These are phyloP conservation scores for Thera obeliscata DNA, from an alignment of 2,888 invertebrate genomes.

Conservation along the genomic window DNA sequence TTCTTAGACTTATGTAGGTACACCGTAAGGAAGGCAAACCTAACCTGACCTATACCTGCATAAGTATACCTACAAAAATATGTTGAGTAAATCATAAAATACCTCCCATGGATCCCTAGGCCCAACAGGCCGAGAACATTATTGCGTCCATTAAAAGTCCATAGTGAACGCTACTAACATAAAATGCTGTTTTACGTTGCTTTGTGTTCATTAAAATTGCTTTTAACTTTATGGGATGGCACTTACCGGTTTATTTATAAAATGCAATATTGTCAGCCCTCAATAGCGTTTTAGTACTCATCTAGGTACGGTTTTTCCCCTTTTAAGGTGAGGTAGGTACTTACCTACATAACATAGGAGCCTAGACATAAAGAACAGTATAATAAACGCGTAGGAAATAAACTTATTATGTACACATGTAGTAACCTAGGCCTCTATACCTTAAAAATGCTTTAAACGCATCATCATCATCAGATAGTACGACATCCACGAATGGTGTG, in stretches of 20 bases:
- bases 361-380: too few relatives aligned
- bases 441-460: too few relatives aligned
- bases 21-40: too few relatives aligned
- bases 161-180: slow-evolving; percentile 21
- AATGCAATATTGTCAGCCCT: slow-evolving; percentile 34
- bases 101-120: neutral
- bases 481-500: too few relatives aligned
- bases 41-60: too few relatives aligned
- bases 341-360: neutral
- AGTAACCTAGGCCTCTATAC: too few relatives aligned
- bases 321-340: slow-evolving; percentile 7
- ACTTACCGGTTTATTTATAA: slow-evolving; percentile 43
- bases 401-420: too few relatives aligned
- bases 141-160: slow-evolving; percentile 11
- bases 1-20: too few relatives aligned
- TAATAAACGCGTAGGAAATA: too few relatives aligned
- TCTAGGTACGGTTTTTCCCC: slow-evolving; percentile 20
- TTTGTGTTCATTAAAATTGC: slow-evolving; percentile 62
- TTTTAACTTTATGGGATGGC: slow-evolving; percentile 60
- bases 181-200: slow-evolving; percentile 42
- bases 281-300: slow-evolving; percentile 16
- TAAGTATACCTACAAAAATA: too few relatives aligned
- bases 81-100: too few relatives aligned
- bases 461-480: too few relatives aligned
- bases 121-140: slow-evolving; percentile 8